Evolutionary conservation across 2,888 invertebrate species (phyloP).

Genomic region (Leucophenga montana): DNA sequence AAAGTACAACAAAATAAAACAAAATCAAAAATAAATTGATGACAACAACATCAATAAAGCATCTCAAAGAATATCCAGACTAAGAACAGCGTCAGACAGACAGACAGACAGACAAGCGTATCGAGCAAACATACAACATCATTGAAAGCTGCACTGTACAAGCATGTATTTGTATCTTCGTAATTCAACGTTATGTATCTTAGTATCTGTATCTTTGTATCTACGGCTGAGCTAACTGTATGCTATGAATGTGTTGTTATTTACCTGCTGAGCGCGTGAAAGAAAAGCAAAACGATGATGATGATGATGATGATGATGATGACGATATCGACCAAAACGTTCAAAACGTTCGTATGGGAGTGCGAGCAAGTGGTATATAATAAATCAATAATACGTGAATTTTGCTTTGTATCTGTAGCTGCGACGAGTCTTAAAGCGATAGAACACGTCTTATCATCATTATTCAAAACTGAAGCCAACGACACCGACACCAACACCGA

Average conservation of each 20-base stretch:
- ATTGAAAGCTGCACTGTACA: too few species aligned
- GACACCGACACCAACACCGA: constrained; percentile 59
- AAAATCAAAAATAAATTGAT: constrained; percentile 52
- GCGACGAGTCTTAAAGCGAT: constrained; percentile 21
- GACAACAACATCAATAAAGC: constrained; percentile 56
- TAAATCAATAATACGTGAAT: constrained; percentile 58
- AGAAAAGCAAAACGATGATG: constrained; percentile 20
- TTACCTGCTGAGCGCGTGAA: constrained; percentile 16
- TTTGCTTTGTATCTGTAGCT: constrained; percentile 30
- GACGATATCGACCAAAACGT: constrained; percentile 49
- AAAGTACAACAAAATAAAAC: constrained; percentile 1
- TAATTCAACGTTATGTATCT: constrained; percentile 1
- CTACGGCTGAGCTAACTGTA: constrained; percentile 15
- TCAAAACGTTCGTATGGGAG: constrained; percentile 44
- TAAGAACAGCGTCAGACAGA: not conserved
- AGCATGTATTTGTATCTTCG: too few species aligned
- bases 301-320: not conserved
- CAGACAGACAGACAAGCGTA: too few species aligned
- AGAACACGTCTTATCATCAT: constrained; percentile 58
- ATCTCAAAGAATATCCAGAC: not conserved
- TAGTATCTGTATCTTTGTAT: constrained; percentile 4
- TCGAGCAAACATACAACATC: too few species aligned
- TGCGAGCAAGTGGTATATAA: constrained; percentile 43
- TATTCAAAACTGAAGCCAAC: constrained; percentile 58
- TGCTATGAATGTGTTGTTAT: constrained; percentile 2